These are phyloP conservation scores for Anolis carolinensis DNA, from an alignment of 2,113 vertebrate species.

Conservation along the genomic window DNA sequence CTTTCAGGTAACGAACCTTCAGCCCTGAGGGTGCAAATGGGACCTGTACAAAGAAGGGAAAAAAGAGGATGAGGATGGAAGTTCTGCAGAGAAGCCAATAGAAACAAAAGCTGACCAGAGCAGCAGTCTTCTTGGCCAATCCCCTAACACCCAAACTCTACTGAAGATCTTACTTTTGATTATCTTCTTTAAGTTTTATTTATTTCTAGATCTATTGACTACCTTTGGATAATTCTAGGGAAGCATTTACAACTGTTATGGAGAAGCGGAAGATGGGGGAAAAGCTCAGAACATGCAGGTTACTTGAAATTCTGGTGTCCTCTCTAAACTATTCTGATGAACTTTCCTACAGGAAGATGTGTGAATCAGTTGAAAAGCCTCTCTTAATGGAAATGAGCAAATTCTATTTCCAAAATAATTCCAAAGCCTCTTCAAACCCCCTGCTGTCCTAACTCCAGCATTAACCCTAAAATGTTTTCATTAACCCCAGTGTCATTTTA, in stretches of 20 bases:
- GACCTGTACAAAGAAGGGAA: constrained; percentile 78
- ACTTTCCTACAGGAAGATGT: too few species aligned
- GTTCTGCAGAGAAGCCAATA: not conserved
- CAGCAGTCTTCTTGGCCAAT: too few species aligned
- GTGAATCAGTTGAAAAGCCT: not conserved
- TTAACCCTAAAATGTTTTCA: too few species aligned
- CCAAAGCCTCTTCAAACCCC: not conserved
- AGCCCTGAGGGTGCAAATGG: constrained; percentile 97
- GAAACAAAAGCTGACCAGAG: not conserved
- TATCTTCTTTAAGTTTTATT: too few species aligned
- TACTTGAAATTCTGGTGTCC: not conserved
- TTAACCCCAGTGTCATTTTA: too few species aligned
- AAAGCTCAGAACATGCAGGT: too few species aligned
- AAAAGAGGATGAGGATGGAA: not conserved
- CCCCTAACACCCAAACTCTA: not conserved
- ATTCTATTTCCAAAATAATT: not conserved
- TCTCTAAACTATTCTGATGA: not conserved
- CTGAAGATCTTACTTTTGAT: not conserved
- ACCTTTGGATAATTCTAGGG: too few species aligned
- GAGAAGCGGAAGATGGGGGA: not conserved
- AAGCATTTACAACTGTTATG: not conserved
- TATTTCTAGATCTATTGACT: not conserved
- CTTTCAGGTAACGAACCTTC: constrained; percentile 99
- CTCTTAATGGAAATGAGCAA: not conserved
- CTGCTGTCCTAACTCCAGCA: not conserved